These are phyloP conservation scores for Altica lythri DNA, from an alignment of 2,888 invertebrate species.

Conservation along the genomic window DNA sequence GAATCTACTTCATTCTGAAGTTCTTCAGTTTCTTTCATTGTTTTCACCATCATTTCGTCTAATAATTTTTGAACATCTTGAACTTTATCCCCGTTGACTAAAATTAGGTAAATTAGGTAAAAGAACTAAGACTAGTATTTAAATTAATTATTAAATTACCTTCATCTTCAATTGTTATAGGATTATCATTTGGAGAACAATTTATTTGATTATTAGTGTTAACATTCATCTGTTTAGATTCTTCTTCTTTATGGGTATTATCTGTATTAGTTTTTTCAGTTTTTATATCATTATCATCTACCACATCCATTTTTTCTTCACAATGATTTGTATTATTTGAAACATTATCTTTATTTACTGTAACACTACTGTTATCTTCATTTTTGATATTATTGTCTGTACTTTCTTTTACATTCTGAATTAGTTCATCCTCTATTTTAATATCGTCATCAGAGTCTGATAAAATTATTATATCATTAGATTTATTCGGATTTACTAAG, in stretches of 20 bases:
- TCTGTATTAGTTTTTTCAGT: no score
- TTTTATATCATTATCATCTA: constrained; percentile 13
- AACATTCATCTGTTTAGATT: no score
- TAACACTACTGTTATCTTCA: constrained; percentile 20
- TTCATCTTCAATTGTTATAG: neutral
- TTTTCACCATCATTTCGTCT: constrained; percentile 59
- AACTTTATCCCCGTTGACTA: constrained; percentile 1
- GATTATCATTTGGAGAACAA: neutral
- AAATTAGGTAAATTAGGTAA: no score
- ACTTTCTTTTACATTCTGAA: constrained; percentile 13
- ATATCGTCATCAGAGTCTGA: constrained; percentile 45
- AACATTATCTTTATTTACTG: constrained; percentile 4
- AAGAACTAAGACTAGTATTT: no score
- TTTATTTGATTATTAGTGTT: no score
- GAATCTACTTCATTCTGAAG: constrained; percentile 46
- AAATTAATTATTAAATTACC: no score
- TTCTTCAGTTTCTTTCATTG: constrained; percentile 53
- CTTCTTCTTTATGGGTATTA: no score
- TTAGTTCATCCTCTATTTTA: constrained; percentile 14
- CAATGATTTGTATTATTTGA: neutral
- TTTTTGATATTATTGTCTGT: constrained; percentile 14
- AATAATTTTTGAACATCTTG: constrained; percentile 45
- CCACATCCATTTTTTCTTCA: constrained; percentile 1
- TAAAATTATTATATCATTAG: constrained; percentile 41
- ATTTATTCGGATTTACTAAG: neutral